phyloP scores from a whole-genome alignment of 2,888 invertebrate genomes.

The Parthenolecanium corni region DNA sequence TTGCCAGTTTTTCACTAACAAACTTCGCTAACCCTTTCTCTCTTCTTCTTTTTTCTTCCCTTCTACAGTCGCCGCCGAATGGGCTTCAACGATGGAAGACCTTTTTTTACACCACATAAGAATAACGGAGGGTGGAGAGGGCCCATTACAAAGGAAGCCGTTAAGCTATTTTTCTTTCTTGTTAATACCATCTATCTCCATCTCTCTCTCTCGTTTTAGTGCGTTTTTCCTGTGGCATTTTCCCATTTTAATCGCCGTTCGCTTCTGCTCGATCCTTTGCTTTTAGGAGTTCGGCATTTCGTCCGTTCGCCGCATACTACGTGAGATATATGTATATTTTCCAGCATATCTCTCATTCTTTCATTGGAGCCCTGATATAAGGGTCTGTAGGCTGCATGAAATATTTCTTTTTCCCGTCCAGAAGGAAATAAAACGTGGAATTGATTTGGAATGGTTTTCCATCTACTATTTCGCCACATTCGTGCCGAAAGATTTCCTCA shows the following conservation, averaged over 20 bases:
- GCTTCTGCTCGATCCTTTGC: too few relatives aligned
- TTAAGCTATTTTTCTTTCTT: constrained; percentile 28
- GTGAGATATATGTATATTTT: neutral
- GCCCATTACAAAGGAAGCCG: constrained; percentile 26
- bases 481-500: too few relatives aligned
- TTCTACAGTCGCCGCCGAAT: neutral
- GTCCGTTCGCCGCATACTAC: neutral
- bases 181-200: constrained; percentile 18
- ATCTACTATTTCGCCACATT: too few relatives aligned
- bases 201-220: neutral
- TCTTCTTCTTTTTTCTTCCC: neutral
- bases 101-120: neutral
- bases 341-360: neutral
- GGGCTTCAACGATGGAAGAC: neutral
- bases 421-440: too few relatives aligned
- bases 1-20: constrained; percentile 27
- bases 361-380: neutral
- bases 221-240: too few relatives aligned
- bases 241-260: too few relatives aligned
- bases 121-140: constrained; percentile 18
- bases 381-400: too few relatives aligned
- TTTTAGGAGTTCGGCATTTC: neutral
- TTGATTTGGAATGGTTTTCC: too few relatives aligned
- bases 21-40: constrained; percentile 3
- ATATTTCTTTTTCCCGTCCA: too few relatives aligned